These are phyloP conservation scores for Poeciliopsis turrubarensis DNA, from an alignment of 2,113 vertebrate genomes.

Conservation along the genomic window DNA sequence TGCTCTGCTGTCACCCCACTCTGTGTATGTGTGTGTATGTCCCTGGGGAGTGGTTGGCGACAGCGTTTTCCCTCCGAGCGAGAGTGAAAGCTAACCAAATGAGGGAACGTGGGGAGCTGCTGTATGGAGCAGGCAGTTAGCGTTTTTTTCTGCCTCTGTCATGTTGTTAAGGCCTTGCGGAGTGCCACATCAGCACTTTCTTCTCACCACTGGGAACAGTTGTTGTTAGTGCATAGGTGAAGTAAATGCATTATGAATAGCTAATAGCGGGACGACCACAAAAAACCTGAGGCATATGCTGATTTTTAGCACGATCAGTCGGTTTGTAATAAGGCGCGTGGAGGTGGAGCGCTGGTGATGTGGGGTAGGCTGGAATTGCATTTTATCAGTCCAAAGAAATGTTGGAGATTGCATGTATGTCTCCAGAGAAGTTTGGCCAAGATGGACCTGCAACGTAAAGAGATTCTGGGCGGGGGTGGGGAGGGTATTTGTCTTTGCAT, in stretches of 20 bases:
- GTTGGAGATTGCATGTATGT: slow-evolving; percentile 58
- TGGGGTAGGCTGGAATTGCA: slow-evolving; percentile 45
- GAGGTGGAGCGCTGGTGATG: slow-evolving; percentile 39
- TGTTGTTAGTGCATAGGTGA: slow-evolving; percentile 65
- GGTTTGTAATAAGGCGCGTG: slow-evolving; percentile 40
- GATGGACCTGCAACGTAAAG: slow-evolving; percentile 47
- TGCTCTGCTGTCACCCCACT: slow-evolving; percentile 9
- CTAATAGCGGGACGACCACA: slow-evolving; percentile 60
- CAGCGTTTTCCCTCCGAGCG: slow-evolving; percentile 58
- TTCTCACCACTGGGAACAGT: slow-evolving; percentile 61
- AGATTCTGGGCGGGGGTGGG: slow-evolving; percentile 26
- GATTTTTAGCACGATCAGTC: slow-evolving; percentile 55
- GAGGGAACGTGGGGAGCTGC: slow-evolving; percentile 30
- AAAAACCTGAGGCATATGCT: slow-evolving; percentile 18
- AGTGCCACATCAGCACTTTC: slow-evolving; percentile 63
- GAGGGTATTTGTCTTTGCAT: slow-evolving; percentile 32
- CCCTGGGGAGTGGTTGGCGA: slow-evolving; percentile 47
- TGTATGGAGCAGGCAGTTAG: slow-evolving; percentile 57
- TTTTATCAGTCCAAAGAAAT: slow-evolving; percentile 57
- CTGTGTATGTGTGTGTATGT: slow-evolving; percentile 5
- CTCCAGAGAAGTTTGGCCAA: slow-evolving; percentile 49
- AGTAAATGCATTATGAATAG: slow-evolving; percentile 74
- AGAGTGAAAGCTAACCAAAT: slow-evolving; percentile 61
- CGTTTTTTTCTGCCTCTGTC: slow-evolving; percentile 52
- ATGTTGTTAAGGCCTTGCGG: slow-evolving; percentile 59